Evolutionary conservation across 2,888 invertebrate species (phyloP).

Genomic region (Ommatoiulus sabulosus): DNA sequence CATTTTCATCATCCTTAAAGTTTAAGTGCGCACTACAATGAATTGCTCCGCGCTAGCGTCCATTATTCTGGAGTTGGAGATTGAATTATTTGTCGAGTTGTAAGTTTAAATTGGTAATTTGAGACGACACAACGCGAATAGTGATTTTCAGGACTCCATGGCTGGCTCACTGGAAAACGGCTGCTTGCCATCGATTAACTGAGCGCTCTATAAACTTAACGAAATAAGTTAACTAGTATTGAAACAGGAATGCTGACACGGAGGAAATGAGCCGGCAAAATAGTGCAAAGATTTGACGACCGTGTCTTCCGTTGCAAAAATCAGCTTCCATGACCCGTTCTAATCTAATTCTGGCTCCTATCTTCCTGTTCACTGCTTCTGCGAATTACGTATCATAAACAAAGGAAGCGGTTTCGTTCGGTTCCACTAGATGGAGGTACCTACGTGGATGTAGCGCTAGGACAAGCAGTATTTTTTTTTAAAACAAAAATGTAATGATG

Average conservation of each 20-base stretch:
- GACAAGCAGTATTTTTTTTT: too few species aligned
- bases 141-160: neutral
- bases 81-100: constrained; percentile 2
- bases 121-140: neutral
- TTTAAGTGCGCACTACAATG: too few species aligned
- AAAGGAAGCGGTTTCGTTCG: too few species aligned
- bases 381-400: too few species aligned
- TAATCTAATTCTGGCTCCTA: neutral
- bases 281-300: constrained; percentile 1
- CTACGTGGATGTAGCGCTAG: too few species aligned
- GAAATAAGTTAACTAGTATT: constrained; percentile 27
- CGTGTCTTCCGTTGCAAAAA: neutral
- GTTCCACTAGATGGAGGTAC: too few species aligned
- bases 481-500: too few species aligned
- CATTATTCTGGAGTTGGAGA: neutral
- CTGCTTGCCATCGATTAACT: neutral
- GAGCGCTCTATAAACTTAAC: constrained; percentile 12
- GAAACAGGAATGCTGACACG: constrained; percentile 26
- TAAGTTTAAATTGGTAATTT: constrained; percentile 46
- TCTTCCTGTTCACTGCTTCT: too few species aligned
- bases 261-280: constrained; percentile 22
- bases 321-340: constrained; percentile 4
- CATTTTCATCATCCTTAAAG: too few species aligned
- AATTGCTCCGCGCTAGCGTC: neutral
- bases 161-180: neutral